phyloP scores from a whole-genome alignment of 2,113 vertebrate species.

The Cavia aperea region DNA sequence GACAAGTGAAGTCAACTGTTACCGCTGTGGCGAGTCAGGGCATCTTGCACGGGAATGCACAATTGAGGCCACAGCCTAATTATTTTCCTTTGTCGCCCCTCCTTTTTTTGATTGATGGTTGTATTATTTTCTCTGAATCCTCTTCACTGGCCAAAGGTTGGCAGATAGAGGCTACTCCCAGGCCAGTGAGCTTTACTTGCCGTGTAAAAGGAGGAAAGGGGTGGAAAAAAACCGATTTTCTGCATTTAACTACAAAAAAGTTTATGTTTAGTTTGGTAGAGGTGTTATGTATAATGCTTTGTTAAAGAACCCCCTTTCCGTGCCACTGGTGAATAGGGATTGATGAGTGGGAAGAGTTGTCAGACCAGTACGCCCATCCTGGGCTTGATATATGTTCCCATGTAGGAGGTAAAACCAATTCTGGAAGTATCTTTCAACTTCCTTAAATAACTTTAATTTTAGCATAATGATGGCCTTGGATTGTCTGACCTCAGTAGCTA shows the following conservation, averaged over 20 bases:
- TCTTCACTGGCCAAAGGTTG: slow-evolving; percentile 99
- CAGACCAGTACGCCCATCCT: slow-evolving; percentile 84
- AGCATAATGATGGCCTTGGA: slow-evolving; percentile 89
- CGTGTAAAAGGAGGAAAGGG: slow-evolving; percentile 97
- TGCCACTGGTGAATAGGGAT: slow-evolving; percentile 95
- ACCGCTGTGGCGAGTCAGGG: slow-evolving; percentile 98
- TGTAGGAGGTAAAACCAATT: slow-evolving; percentile 84
- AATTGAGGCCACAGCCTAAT: slow-evolving; percentile 97
- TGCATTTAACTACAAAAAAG: slow-evolving; percentile 99
- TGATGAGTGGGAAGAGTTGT: slow-evolving; percentile 86
- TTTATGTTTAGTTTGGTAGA: slow-evolving; percentile 99
- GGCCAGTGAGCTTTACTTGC: slow-evolving; percentile 97
- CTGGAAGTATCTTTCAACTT: slow-evolving; percentile 85
- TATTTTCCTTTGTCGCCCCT: slow-evolving; percentile 94
- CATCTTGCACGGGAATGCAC: slow-evolving; percentile 99
- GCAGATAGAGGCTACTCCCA: slow-evolving; percentile 92
- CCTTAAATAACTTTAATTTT: slow-evolving; percentile 86
- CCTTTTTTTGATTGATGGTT: slow-evolving; percentile 99
- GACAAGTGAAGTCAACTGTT: slow-evolving; percentile 98
- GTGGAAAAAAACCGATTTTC: slow-evolving; percentile 89
- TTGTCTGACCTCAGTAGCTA: slow-evolving; percentile 90
- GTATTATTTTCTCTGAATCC: slow-evolving; percentile 99
- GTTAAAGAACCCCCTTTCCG: slow-evolving; percentile 97
- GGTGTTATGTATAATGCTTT: slow-evolving; percentile 99
- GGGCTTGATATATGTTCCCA: slow-evolving; percentile 84